Base-by-base conservation (phyloP, 37 sponge, comb jelly and placozoan species). In the Petrosia ficiformis region DNA sequence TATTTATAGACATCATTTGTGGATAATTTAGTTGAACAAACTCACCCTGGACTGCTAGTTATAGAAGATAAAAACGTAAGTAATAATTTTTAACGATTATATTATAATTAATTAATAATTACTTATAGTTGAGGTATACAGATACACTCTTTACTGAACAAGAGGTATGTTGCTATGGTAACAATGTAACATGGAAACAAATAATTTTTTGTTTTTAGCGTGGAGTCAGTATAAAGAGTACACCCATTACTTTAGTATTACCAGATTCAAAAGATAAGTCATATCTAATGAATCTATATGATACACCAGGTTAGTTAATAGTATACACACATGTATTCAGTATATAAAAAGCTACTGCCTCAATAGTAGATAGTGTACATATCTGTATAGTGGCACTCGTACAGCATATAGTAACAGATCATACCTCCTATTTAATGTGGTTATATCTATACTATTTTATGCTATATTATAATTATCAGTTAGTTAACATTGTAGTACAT, bases 91-190 rank as follows among this genome's bases (percentile, higher is more conserved):
- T 34, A 30, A n/a, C n/a, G n/a, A n/a, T n/a, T n/a, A n/a, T n/a
- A n/a, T n/a, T n/a, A n/a, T n/a, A n/a, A n/a, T n/a, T n/a, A n/a
- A n/a, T n/a, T n/a, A n/a, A n/a, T n/a, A n/a, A n/a, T 26, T 43
- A 35, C 32, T 16, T 70, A 2, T 41, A 93, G 82, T 68, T 92
- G 36, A 83, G 99, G 33, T 97, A 97, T 83, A 94, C 99, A 35
- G 99, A 97, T 71, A 92, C 84, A 24, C 82, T 97, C 39, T 81
- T 92, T 71, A 92, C 95, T 22, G 99, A 98, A 57, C 99, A 98
- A 77, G 98, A 97, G 87, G 87, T 89, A 44, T 73, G 84, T 42
- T 41, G 65, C 72, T n/a, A n/a, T n/a, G n/a, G n/a, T n/a, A n/a
- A 33, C 41, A 64, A 67, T 39, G n/a, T n/a, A n/a, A n/a, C n/a